Evolutionary conservation across 1,140 invertebrate species (phyloP).

Genomic region (Potamilus streckersoni): DNA sequence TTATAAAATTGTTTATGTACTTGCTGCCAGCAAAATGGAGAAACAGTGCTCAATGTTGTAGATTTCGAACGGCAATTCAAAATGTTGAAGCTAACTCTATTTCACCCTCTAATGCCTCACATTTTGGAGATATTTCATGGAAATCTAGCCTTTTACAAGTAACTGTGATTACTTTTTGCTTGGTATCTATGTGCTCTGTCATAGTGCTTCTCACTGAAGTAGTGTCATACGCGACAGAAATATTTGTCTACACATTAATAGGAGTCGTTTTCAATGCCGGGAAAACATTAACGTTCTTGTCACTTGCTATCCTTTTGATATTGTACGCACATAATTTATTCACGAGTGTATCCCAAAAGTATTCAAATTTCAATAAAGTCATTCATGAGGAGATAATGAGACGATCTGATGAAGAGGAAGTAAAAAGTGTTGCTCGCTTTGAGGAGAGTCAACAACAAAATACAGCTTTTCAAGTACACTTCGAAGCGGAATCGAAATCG

Average conservation of each 20-base stretch:
- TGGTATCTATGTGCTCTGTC: slow-evolving; percentile 35
- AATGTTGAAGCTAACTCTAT: not conserved
- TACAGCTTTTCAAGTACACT: slow-evolving; percentile 27
- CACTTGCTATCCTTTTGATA: slow-evolving; percentile 32
- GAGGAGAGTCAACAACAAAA: slow-evolving; percentile 37
- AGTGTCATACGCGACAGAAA: slow-evolving; percentile 34
- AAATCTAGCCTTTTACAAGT: slow-evolving; percentile 12
- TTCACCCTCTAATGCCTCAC: slow-evolving; percentile 1
- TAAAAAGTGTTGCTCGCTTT: slow-evolving; percentile 32
- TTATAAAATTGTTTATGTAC: slow-evolving; percentile 13
- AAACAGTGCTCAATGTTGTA: not conserved
- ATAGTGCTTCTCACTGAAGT: slow-evolving; percentile 36
- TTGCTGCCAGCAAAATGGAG: slow-evolving; percentile 1
- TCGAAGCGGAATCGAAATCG: too few species aligned
- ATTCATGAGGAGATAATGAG: slow-evolving; percentile 20
- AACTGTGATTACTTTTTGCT: slow-evolving; percentile 20
- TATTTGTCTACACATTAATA: slow-evolving; percentile 43
- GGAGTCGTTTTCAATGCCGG: slow-evolving; percentile 40
- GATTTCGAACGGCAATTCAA: not conserved
- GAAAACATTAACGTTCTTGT: slow-evolving; percentile 28
- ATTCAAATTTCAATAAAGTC: slow-evolving; percentile 39
- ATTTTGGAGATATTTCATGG: not conserved
- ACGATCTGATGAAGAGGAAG: slow-evolving; percentile 23
- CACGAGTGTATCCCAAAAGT: slow-evolving; percentile 36
- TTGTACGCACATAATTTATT: slow-evolving; percentile 38